Evolutionary conservation across 2,888 invertebrate genomes (phyloP), one percentile per base, ranked within the genome.

Genomic region (Cephus rjabovi): DNA sequence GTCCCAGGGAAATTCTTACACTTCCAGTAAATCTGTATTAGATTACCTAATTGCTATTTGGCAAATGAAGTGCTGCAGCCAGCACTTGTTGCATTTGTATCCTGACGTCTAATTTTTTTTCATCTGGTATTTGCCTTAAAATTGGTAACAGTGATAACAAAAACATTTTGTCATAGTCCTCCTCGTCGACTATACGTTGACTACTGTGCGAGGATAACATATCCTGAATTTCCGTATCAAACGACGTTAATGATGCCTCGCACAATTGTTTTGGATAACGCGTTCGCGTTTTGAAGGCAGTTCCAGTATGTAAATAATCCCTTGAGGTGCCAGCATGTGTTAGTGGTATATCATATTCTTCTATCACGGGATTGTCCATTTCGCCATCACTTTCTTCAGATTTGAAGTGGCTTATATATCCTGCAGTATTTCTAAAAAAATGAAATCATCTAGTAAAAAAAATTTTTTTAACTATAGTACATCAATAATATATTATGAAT

Each of bases 111-210:
- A 91, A 83, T 75, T 91, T 90, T 81, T 87, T 88, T 40, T 89
- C 87, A 69, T 91, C 90, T 34, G 90, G 90, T 75, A 91, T 84
- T 76, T 87, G 88, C 23, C 90, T 86, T 70, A 91, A 81, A 40
- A 89, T 88, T 70, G 90, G 91, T 75, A 90, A 71, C 77, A 90
- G 76, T 40, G 91, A 90, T 11, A 90, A 81, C 6, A 91, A 86
- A 78, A 91, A 91, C 90, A 91, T 91, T 79, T 87, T 89, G 77
- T 91, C 91, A 82, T 90, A 90, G 79, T 91, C 90, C 71, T 90
- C 89, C 73, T 90, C 89, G n/a, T 87, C 85, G 37, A 81, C 79
- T 0, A 82, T 76, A 34, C 86, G 85, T 69, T 88, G 88, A 70
- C 85, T 87, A 35, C 83, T 86, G 74, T 87, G 87, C 31, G 87